Evolutionary conservation across 2,888 invertebrate genomes (phyloP).

Genomic region (Acanthosepion pharaonis): DNA sequence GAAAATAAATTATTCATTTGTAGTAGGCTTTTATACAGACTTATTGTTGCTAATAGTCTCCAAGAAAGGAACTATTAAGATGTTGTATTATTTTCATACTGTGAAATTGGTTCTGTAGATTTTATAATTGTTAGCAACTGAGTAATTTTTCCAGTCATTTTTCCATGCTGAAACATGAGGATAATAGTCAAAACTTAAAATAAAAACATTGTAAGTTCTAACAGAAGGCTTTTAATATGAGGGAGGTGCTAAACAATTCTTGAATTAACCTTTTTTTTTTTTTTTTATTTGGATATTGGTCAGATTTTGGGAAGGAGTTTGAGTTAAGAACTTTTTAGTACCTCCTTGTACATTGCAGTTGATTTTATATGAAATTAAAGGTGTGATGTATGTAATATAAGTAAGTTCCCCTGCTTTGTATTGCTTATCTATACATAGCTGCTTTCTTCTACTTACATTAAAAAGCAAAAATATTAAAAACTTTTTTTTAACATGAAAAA

Average conservation of each 20-base stretch:
- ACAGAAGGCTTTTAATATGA: not conserved
- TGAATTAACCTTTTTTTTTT: too few relatives aligned
- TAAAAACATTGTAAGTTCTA: not conserved
- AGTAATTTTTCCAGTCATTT: not conserved
- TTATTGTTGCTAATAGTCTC: not conserved
- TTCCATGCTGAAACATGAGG: not conserved
- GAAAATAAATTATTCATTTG: not conserved
- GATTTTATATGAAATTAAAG: not conserved
- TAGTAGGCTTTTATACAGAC: not conserved
- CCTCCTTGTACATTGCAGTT: not conserved
- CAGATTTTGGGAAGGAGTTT: too few relatives aligned
- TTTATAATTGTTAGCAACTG: not conserved
- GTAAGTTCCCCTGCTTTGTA: not conserved
- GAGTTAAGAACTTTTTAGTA: too few relatives aligned
- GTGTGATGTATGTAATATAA: not conserved
- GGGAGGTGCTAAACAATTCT: too few relatives aligned
- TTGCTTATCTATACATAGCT: not conserved
- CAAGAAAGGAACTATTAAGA: not conserved
- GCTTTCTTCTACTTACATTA: not conserved
- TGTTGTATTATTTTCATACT: not conserved
- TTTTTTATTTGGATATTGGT: too few relatives aligned
- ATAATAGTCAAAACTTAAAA: not conserved
- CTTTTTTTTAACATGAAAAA: not conserved
- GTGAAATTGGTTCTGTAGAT: not conserved
- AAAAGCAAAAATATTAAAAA: not conserved